Evolutionary conservation across 2,113 vertebrate species (phyloP).

Genomic region (Alouatta palliata): DNA sequence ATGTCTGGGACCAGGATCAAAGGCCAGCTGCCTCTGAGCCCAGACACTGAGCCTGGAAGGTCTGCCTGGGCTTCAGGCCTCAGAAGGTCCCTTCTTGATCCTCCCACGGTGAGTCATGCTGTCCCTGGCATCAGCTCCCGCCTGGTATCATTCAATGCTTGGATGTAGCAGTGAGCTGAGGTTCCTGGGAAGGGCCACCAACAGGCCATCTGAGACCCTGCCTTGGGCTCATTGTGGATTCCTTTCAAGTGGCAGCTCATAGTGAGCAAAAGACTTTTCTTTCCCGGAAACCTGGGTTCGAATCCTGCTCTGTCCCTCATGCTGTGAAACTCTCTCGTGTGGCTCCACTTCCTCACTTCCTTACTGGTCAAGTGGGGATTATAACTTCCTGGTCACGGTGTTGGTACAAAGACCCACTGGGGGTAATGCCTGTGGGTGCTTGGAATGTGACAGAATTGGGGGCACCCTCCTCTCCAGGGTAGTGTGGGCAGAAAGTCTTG

Average conservation of each 20-base stretch:
- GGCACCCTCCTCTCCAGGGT: neutral
- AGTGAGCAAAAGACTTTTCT: neutral
- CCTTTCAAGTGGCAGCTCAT: neutral
- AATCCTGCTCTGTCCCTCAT: neutral
- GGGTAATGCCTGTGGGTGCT: too few species aligned
- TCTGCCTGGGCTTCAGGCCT: neutral
- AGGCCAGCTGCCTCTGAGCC: neutral
- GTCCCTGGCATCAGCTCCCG: rapidly evolving
- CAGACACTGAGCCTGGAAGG: neutral
- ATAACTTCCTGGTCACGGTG: neutral
- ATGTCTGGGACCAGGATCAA: conserved; percentile 42
- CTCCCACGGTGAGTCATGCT: neutral
- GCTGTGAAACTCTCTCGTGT: neutral
- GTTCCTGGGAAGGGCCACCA: neutral
- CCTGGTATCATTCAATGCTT: neutral
- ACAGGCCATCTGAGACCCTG: neutral
- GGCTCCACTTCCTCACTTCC: neutral
- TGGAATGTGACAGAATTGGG: neutral
- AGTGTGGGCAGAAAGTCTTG: neutral
- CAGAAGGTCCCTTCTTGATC: neutral
- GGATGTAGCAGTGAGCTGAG: neutral
- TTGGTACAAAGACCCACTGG: neutral
- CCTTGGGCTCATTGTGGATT: neutral
- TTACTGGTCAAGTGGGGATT: neutral
- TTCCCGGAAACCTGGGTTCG: rapidly evolving